Evolutionary conservation across 2,113 vertebrate species (phyloP).

Genomic region (Pangasianodon hypophthalmus): DNA sequence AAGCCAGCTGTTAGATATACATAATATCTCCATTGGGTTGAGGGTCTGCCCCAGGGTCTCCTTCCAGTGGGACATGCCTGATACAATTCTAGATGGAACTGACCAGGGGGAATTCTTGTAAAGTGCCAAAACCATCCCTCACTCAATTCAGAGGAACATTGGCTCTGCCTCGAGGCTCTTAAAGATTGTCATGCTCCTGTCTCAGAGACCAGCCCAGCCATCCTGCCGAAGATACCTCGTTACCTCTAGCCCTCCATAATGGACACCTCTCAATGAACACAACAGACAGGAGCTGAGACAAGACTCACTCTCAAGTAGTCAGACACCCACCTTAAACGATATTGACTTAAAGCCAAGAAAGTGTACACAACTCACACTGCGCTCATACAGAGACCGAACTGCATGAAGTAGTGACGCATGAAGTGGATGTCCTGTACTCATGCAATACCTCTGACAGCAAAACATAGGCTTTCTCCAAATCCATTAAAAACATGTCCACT

Average conservation of each 20-base stretch:
- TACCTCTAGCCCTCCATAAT: neutral
- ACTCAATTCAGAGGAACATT: neutral
- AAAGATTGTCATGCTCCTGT: neutral
- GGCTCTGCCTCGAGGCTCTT: neutral
- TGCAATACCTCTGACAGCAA: too few relatives aligned
- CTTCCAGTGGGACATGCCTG: neutral
- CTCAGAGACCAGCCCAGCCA: neutral
- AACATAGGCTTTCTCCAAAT: too few relatives aligned
- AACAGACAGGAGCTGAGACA: too few relatives aligned
- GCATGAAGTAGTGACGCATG: too few relatives aligned
- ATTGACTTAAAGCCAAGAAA: too few relatives aligned
- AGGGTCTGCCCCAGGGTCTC: neutral
- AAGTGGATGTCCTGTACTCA: too few relatives aligned
- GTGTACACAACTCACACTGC: too few relatives aligned
- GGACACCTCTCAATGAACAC: too few relatives aligned
- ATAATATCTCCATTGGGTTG: neutral
- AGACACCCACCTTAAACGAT: too few relatives aligned
- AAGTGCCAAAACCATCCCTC: neutral
- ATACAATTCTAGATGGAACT: neutral
- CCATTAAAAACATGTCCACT: too few relatives aligned
- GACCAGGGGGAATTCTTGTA: neutral
- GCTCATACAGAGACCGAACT: too few relatives aligned
- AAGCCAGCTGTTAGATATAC: neutral
- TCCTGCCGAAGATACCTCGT: neutral
- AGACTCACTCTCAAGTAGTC: too few relatives aligned